Conservation (phyloP, 2,797 vertebrate species). For the Chaetodon trifasciatus region DNA sequence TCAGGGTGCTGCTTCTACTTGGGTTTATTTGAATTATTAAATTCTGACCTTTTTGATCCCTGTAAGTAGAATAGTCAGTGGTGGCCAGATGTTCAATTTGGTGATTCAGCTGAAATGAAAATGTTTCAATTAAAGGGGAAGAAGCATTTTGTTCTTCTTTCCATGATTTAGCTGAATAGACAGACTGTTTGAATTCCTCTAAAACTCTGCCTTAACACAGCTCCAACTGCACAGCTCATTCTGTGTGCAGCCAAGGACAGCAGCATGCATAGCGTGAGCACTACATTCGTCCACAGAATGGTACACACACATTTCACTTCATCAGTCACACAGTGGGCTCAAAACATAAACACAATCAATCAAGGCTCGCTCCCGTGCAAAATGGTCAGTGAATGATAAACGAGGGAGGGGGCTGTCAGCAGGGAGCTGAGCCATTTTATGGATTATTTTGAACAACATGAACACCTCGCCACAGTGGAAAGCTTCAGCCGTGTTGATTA, state of each 20-base stretch:
- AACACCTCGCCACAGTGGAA: constrained; percentile 24
- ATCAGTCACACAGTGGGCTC: constrained; percentile 73
- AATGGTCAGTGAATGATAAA: constrained; percentile 74
- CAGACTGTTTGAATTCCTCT: neutral
- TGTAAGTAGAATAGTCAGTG: no score
- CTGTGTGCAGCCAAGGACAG: neutral
- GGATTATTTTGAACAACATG: constrained; percentile 61
- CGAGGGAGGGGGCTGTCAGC: constrained; percentile 65
- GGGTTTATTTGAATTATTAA: neutral
- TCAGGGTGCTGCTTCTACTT: neutral
- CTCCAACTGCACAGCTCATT: constrained; percentile 15
- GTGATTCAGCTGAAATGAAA: neutral
- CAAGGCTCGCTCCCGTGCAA: constrained; percentile 55
- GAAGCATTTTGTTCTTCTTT: neutral
- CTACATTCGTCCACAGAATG: constrained; percentile 34
- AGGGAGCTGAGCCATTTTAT: constrained; percentile 65
- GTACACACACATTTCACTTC: constrained; percentile 61
- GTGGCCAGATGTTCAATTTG: neutral
- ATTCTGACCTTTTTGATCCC: neutral
- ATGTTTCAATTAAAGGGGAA: neutral
- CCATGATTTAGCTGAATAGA: neutral
- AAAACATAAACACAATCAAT: constrained; percentile 82
- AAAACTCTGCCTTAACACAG: neutral
- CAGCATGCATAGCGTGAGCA: constrained; percentile 3
- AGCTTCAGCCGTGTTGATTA: constrained; percentile 45